Percentiles rank a stretch among this genome's conserved stretches.
Evolutionary conservation across 2,113 vertebrate genomes (phyloP).

Genomic region (Gallinago media): DNA sequence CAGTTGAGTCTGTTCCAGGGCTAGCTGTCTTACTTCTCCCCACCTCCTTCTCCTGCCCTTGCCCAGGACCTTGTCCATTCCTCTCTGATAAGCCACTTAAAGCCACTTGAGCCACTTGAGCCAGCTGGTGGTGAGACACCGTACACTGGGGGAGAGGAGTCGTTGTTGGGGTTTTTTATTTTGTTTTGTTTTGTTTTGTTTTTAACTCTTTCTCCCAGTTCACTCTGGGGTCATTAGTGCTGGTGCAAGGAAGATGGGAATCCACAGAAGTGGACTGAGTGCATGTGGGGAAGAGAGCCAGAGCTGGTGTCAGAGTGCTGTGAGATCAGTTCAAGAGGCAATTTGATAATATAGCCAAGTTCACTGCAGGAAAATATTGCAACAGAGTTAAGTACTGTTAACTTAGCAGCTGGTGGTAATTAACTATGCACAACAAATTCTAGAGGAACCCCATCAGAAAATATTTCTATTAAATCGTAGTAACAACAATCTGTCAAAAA

Average conservation of each 20-base stretch:
- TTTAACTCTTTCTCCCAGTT: not conserved
- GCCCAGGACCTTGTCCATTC: fast-evolving
- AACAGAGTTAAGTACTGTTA: not conserved
- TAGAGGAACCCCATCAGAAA: not conserved
- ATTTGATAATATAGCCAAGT: not conserved
- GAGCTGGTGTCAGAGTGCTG: not conserved
- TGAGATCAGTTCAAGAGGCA: not conserved
- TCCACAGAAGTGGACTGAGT: not conserved
- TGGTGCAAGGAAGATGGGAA: not conserved
- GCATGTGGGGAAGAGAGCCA: not conserved
- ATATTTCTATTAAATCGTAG: not conserved
- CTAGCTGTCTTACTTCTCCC: not conserved
- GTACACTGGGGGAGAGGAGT: not conserved
- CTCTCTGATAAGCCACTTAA: not conserved
- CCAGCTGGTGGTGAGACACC: not conserved
- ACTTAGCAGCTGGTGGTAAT: not conserved
- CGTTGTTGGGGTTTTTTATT: not conserved
- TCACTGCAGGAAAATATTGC: not conserved
- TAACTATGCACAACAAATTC: not conserved
- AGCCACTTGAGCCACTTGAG: not conserved
- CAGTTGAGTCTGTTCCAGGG: not conserved
- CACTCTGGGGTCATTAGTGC: not conserved
- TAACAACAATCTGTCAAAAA: not conserved
- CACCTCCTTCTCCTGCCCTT: not conserved
- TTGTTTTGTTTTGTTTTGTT: not conserved